Percentiles rank a stretch among this genome's conserved stretches.
Conservation (phyloP, 2,888 invertebrate species). For the Coenonympha glycerion region DNA sequence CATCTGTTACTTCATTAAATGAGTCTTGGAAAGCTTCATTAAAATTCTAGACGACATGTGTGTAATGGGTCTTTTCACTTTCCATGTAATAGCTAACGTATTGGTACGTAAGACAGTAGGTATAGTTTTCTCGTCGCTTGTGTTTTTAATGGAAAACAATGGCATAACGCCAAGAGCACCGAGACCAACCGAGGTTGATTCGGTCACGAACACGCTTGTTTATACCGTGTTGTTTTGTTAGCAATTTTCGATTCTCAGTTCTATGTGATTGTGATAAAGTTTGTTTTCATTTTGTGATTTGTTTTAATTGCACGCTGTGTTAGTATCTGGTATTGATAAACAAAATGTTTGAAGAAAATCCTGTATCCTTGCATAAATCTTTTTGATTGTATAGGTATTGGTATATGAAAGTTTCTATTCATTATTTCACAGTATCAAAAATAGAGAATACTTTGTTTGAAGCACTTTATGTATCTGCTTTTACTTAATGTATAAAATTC, state of each 20-base stretch:
- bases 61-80: constrained; percentile 16
- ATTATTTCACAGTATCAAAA: too few relatives aligned
- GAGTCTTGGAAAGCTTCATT: constrained; percentile 2
- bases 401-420: too few relatives aligned
- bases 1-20: background rate
- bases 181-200: constrained; percentile 9
- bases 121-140: constrained; percentile 9
- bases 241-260: background rate
- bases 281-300: background rate
- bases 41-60: constrained; percentile 8
- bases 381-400: too few relatives aligned
- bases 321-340: too few relatives aligned
- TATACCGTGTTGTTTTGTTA: background rate
- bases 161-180: constrained; percentile 10
- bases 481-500: too few relatives aligned
- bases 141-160: constrained; percentile 20
- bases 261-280: background rate
- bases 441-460: too few relatives aligned
- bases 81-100: too few relatives aligned
- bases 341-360: too few relatives aligned
- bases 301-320: too few relatives aligned
- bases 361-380: too few relatives aligned
- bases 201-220: constrained; percentile 16
- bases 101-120: background rate
- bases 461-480: too few relatives aligned